Conservation (phyloP, 1,140 invertebrate genomes). For the Helicoverpa zea region DNA sequence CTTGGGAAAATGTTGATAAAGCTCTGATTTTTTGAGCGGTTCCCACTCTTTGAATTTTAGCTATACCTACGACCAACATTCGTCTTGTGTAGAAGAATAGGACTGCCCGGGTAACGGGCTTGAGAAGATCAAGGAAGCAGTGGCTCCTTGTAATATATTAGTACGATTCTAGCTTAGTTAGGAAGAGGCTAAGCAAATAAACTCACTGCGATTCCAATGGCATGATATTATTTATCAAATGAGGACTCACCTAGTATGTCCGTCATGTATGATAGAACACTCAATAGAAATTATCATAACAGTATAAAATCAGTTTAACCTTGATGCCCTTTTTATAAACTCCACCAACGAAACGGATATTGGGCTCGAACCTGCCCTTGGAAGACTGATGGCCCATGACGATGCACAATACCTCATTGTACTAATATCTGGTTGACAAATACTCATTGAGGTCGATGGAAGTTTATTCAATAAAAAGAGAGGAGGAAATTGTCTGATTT, state of each 20-base stretch:
- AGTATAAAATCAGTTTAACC: background rate
- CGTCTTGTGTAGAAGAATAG: too few relatives aligned
- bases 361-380: conserved; percentile 32
- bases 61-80: too few relatives aligned
- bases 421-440: conserved; percentile 9
- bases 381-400: conserved; percentile 10
- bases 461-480: background rate
- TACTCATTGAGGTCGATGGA: background rate
- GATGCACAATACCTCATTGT: conserved; percentile 6
- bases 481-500: background rate
- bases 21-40: background rate
- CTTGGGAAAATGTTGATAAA: conserved; percentile 7
- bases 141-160: too few relatives aligned
- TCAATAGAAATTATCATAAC: background rate
- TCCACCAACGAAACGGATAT: conserved; percentile 23
- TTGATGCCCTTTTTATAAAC: conserved; percentile 19
- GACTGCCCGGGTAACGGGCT: too few relatives aligned
- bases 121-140: too few relatives aligned
- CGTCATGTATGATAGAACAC: background rate
- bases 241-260: too few relatives aligned
- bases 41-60: too few relatives aligned
- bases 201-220: too few relatives aligned
- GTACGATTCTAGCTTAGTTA: too few relatives aligned
- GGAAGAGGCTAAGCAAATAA: too few relatives aligned
- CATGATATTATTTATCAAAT: too few relatives aligned